Percentiles rank a stretch among this genome's conserved stretches.
Conservation (phyloP, 2,113 vertebrate species). For the Mugil cephalus region DNA sequence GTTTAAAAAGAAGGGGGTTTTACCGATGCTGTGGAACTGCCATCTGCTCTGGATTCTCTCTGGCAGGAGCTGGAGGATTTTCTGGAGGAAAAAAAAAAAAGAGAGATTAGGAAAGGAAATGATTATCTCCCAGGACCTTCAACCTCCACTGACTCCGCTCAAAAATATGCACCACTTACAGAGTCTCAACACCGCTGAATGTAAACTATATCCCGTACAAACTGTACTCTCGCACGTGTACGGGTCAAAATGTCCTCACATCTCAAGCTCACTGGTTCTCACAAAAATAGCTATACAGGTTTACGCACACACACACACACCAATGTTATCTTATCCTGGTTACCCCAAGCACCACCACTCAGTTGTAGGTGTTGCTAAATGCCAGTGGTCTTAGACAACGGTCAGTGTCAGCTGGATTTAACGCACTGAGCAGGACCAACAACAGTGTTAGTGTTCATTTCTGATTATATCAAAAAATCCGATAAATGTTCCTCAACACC, state of each 20-base stretch:
- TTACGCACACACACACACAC: conserved; percentile 13
- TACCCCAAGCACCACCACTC: conserved; percentile 29
- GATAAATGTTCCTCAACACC: not conserved
- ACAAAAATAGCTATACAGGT: no score
- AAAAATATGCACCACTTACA: no score
- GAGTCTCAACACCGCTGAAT: no score
- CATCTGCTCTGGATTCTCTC: conserved; percentile 97
- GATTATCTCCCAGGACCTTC: no score
- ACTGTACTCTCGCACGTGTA: no score
- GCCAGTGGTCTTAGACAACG: conserved; percentile 33
- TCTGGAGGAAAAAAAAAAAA: conserved; percentile 81
- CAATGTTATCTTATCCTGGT: conserved; percentile 56
- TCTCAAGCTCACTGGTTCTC: no score
- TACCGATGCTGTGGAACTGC: conserved; percentile 99
- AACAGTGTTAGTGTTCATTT: no score
- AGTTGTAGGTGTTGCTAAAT: conserved; percentile 33
- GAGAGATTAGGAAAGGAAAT: no score
- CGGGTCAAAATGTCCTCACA: no score
- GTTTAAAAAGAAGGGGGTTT: conserved; percentile 69
- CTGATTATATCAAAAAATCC: no score
- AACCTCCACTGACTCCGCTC: no score
- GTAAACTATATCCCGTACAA: no score
- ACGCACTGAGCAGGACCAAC: conserved; percentile 5
- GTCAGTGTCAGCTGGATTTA: conserved; percentile 38
- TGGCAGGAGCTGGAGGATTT: conserved; percentile 98